Base-by-base conservation (phyloP, 2,797 vertebrate genomes). In the Erpetoichthys calabaricus region DNA sequence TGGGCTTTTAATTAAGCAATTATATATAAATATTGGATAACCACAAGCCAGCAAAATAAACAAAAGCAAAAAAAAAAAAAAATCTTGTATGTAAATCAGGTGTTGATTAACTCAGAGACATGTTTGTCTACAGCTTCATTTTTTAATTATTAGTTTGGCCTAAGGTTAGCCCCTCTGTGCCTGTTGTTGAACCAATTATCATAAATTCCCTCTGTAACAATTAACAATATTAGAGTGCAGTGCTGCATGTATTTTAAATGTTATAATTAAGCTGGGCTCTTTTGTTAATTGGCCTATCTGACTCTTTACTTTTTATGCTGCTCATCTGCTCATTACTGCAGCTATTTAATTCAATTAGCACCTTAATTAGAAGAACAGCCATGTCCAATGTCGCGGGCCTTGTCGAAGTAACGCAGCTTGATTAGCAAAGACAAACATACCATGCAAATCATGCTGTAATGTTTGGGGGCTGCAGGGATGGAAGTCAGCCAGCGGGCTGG, bases 321-420 rank as follows among this genome's bases (percentile, higher is more conserved):
- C 87, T 88, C 86, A 76, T 91, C 87, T 83, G 82, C 92, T 94
- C 91, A 92, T 97, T 96, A 96, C 89, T 65, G 70, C 85, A 81
- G 89, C 89, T 88, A 92, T 95, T 97, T 97, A 91, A 97, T 98
- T 98, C 92, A 97, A 97, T 98, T 97, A 97, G 95, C 87, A 78
- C 84, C 82, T 86, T 91, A 94, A 94, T 97, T 97, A 97, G 93
- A 89, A 80, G 89, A 90, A 90, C 92, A 91, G 92, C 86, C 89
- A 84, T 89, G 89, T 92, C 88, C 88, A 85, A 89, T 87, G 88
- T 91, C 80, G 75, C 73, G 76, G 86, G 84, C 79, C 88, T 88
- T 88, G 89, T 91, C 87, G 81, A 76, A 75, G 81, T 78, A 70
- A 76, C 71, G 65, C 65, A 10, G 83, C 79, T 77, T 87, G 88